These are phyloP conservation scores for Ophion obscuratus DNA, from an alignment of 2,888 invertebrate genomes.

Conservation along the genomic window DNA sequence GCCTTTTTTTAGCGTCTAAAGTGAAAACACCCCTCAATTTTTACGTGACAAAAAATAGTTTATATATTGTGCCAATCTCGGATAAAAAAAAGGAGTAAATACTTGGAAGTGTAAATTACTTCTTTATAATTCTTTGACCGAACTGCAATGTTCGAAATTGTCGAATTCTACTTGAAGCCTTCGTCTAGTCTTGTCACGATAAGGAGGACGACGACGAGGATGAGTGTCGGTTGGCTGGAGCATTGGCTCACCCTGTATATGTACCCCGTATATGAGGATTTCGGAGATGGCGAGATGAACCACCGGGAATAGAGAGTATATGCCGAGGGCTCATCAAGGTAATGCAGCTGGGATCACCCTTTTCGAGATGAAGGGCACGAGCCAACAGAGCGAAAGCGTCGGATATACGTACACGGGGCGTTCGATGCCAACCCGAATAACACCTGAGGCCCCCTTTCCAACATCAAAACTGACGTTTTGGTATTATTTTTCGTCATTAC, in stretches of 20 bases:
- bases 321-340: conserved; percentile 82
- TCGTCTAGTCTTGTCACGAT: conserved; percentile 61
- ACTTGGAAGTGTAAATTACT: not conserved
- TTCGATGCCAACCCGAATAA: conserved; percentile 2
- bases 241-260: conserved; percentile 40
- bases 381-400: conserved; percentile 33
- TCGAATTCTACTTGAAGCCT: conserved; percentile 12
- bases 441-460: not conserved
- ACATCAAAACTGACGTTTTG: not conserved
- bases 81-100: no score
- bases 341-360: conserved; percentile 83
- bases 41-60: no score
- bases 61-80: no score
- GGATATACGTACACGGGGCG: conserved; percentile 1
- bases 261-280: conserved; percentile 31
- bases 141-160: conserved; percentile 18
- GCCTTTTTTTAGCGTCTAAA: no score
- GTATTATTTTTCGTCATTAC: not conserved
- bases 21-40: no score
- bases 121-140: not conserved
- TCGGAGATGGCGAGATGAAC: conserved; percentile 49
- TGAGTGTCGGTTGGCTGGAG: conserved; percentile 47
- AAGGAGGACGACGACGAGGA: conserved; percentile 16
- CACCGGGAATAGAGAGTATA: conserved; percentile 65
- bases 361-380: conserved; percentile 41